phyloP scores from a whole-genome alignment of 2,113 vertebrate genomes.

The Rhinoptilus africanus region DNA sequence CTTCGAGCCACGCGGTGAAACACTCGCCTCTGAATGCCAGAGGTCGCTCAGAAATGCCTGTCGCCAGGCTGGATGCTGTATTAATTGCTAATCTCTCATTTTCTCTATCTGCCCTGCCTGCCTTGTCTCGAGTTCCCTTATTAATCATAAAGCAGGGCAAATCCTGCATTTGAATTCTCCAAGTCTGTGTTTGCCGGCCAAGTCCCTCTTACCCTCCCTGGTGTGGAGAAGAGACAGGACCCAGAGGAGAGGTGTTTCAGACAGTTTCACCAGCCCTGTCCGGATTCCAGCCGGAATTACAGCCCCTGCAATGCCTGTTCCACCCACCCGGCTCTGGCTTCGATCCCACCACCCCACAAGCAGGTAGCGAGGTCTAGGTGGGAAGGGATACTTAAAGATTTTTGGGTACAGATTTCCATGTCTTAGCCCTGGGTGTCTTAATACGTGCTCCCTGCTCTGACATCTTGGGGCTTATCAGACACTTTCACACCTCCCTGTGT shows the following conservation, averaged over 20 bases:
- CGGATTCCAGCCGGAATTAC: not conserved
- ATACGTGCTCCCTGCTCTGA: not conserved
- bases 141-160: constrained; percentile 1
- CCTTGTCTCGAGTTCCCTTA: not conserved
- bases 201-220: not conserved
- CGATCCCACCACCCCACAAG: not conserved
- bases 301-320: not conserved
- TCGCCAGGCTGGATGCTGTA: not conserved
- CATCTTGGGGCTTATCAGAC: not conserved
- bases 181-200: not conserved
- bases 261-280: not conserved
- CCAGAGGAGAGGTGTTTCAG: not conserved
- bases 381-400: not conserved
- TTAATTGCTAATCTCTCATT: constrained; percentile 17
- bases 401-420: not conserved
- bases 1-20: not conserved
- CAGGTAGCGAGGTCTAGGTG: rapidly evolving
- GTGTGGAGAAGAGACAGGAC: not conserved
- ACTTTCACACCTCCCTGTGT: not conserved
- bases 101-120: constrained; percentile 17
- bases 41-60: not conserved
- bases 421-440: not conserved
- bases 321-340: not conserved
- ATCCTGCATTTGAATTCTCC: not conserved
- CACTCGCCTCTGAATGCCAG: not conserved